These are phyloP conservation scores for Scaptomyza reducta DNA, from an alignment of 2,888 invertebrate species.

Conservation along the genomic window DNA sequence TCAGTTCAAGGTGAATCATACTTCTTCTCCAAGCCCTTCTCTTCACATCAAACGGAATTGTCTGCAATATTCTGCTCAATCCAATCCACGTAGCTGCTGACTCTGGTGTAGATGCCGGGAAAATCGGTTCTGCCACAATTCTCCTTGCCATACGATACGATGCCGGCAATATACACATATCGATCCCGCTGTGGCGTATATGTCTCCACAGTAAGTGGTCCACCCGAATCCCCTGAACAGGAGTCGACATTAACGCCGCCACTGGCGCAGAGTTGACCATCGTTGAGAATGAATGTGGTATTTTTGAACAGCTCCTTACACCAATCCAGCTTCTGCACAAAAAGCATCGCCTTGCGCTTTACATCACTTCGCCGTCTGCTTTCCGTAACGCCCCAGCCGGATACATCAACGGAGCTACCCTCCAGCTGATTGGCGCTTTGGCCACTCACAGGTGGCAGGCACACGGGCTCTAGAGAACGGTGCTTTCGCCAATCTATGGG, in stretches of 20 bases:
- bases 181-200: constrained; percentile 28
- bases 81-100: constrained; percentile 58
- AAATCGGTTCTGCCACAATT: constrained; percentile 44
- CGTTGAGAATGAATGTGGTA: constrained; percentile 5
- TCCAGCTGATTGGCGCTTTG: constrained; percentile 62
- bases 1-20: neutral
- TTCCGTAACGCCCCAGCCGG: constrained; percentile 88
- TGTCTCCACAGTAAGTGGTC: constrained; percentile 84
- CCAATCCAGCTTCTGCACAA: constrained; percentile 29
- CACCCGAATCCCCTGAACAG: constrained; percentile 87
- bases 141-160: constrained; percentile 54
- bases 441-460: constrained; percentile 84
- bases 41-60: neutral
- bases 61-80: constrained; percentile 45
- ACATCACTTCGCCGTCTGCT: constrained; percentile 33
- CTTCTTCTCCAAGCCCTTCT: neutral
- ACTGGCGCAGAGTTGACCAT: constrained; percentile 56
- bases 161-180: constrained; percentile 55
- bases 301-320: constrained; percentile 26
- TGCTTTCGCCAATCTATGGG: constrained; percentile 84
- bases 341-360: constrained; percentile 54
- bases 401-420: constrained; percentile 84
- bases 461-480: constrained; percentile 85
- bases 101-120: constrained; percentile 61
- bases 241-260: constrained; percentile 76